Percentiles rank a stretch among this genome's conserved stretches.
Conservation (phyloP, 1,140 invertebrate species). For the Drosophila guanche region DNA sequence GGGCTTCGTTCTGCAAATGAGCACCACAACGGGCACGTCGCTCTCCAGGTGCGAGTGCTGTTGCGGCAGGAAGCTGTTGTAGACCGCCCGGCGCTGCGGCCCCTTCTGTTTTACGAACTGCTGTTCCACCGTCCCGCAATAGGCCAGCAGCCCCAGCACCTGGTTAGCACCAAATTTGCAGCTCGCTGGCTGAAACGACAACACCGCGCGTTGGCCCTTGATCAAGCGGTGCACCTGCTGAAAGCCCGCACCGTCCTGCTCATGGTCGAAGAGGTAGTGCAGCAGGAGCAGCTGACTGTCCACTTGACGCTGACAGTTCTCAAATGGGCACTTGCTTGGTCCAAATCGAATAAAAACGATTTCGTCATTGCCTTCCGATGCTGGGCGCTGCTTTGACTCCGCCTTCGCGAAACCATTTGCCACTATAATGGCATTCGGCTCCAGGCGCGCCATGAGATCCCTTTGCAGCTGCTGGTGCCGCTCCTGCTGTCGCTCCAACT, state of each 20-base stretch:
- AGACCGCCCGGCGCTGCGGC: neutral
- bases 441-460: neutral
- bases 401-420: neutral
- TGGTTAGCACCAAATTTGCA: constrained; percentile 30
- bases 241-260: neutral
- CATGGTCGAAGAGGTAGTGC: constrained; percentile 65
- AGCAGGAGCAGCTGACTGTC: constrained; percentile 62
- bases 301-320: constrained; percentile 32
- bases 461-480: neutral
- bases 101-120: neutral
- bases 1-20: constrained; percentile 47
- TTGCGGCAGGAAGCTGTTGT: constrained; percentile 32
- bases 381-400: neutral
- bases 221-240: constrained; percentile 24
- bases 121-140: constrained; percentile 11
- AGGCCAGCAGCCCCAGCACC: constrained; percentile 53
- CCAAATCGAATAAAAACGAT: constrained; percentile 22
- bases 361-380: too few relatives aligned
- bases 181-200: constrained; percentile 36
- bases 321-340: constrained; percentile 44
- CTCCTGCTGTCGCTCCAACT: constrained; percentile 8
- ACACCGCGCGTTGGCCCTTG: constrained; percentile 25
- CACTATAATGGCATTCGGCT: constrained; percentile 32
- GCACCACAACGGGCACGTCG: constrained; percentile 52
- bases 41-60: constrained; percentile 21